These are phyloP conservation scores for Uloborus plumipes DNA, from an alignment of 2,888 invertebrate species.

Conservation along the genomic window DNA sequence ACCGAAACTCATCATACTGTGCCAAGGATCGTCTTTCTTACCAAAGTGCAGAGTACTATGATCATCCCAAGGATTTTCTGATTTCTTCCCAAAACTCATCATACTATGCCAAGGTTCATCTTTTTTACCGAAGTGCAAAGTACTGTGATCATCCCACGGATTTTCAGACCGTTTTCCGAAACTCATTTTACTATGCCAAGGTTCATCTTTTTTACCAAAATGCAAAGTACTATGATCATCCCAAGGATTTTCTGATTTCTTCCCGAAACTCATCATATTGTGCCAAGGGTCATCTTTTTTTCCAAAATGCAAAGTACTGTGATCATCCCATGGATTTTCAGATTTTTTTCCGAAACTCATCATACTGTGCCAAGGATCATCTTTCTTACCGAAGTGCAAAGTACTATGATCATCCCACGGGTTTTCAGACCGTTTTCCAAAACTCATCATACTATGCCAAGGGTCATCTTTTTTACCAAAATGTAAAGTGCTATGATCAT, in stretches of 20 bases:
- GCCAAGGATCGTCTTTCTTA: constrained; percentile 31
- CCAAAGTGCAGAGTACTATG: constrained; percentile 56
- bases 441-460: constrained; percentile 4
- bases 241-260: constrained; percentile 20
- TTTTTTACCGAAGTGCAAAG: constrained; percentile 24
- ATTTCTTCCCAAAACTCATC: constrained; percentile 40
- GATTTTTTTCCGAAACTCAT: constrained; percentile 44
- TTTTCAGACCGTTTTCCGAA: constrained; percentile 22
- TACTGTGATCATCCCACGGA: constrained; percentile 16
- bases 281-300: constrained; percentile 35
- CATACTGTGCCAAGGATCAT: constrained; percentile 27
- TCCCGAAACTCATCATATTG: constrained; percentile 33
- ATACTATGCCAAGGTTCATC: constrained; percentile 18
- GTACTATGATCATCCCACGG: constrained; percentile 10
- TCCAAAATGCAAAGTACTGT: constrained; percentile 36
- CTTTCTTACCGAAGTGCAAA: constrained; percentile 25
- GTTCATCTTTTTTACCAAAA: constrained; percentile 44
- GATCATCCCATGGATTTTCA: constrained; percentile 16
- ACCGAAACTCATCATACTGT: constrained; percentile 34
- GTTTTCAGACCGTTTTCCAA: neutral
- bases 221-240: constrained; percentile 28
- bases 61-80: constrained; percentile 21
- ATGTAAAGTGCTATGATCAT: constrained; percentile 16
- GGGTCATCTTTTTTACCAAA: constrained; percentile 27
- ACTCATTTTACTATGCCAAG: constrained; percentile 38